phyloP scores from a whole-genome alignment of 2,113 vertebrate species.

The Dendropsophus ebraccatus region DNA sequence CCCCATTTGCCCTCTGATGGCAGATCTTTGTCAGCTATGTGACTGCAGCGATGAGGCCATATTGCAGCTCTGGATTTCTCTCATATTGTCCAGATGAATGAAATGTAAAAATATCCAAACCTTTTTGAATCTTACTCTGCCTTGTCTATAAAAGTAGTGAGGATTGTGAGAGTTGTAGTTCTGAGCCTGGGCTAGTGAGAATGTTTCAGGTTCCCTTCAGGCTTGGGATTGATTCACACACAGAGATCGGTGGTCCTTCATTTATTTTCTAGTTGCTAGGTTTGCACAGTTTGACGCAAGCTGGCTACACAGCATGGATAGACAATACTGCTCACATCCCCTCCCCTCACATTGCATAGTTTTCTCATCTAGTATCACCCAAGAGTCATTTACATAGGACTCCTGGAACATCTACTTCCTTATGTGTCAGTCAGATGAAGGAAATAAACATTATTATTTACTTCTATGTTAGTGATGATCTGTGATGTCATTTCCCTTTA shows the following conservation, averaged over 20 bases:
- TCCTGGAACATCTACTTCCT: not conserved
- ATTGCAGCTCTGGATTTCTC: too few relatives aligned
- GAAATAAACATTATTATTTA: too few relatives aligned
- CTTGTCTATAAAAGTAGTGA: too few relatives aligned
- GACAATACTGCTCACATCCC: not conserved
- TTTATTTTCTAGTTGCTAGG: not conserved
- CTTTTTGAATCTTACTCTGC: too few relatives aligned
- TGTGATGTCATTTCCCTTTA: not conserved
- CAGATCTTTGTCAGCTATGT: too few relatives aligned
- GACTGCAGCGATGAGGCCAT: too few relatives aligned
- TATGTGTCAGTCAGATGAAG: too few relatives aligned
- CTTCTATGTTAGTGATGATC: too few relatives aligned
- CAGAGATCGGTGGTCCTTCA: not conserved
- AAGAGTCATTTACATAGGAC: not conserved
- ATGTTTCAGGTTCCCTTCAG: not conserved
- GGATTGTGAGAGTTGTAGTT: not conserved
- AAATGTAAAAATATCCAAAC: too few relatives aligned
- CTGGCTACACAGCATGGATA: not conserved
- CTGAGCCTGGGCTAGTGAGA: not conserved
- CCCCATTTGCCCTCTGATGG: too few relatives aligned
- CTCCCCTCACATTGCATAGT: not conserved
- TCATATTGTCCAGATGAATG: too few relatives aligned
- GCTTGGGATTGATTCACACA: not conserved
- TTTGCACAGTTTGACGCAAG: not conserved
- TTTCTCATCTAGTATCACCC: not conserved